Base-by-base conservation (phyloP, 2,113 vertebrate genomes). In the Gorsachius goisagi region DNA sequence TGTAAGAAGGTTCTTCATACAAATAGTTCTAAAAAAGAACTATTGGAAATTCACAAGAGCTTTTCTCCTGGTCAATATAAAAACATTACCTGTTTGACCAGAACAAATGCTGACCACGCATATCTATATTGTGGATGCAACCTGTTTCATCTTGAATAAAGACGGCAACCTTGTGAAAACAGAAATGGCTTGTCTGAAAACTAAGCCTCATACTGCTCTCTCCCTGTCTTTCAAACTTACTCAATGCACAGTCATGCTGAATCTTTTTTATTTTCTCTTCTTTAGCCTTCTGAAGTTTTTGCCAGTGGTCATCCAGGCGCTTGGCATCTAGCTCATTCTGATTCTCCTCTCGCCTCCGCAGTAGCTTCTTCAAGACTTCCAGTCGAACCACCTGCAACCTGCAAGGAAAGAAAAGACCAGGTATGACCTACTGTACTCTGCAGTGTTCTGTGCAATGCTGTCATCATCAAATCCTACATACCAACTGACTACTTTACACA, bases 301-400 rank as follows among this genome's bases (percentile, higher is more conserved):
- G 95, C 97, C 98, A 98, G 9, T 93, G 94, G 23, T 95, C 53
- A 21, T 98, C 96, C 93, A 99, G 95, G 72, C 96, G 96, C 41
- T 94, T 93, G 26, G 50, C 88, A 66, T 97, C 95, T 86, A 97
- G 12, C 53, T 98, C 89, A 14, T 96, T 97, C 93, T 97, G 98
- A 64, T 97, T 97, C 75, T 98, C 84, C 12, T 98, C 97, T 71
- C 96, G 98, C 79, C 97, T 98, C 89, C 2, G 91, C 94, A 99
- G 90, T 58, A 99, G 93, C 53, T 98, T 95, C 91, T 93, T 98
- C 58, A 99, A 97, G 86, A 99, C 94, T 84, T 98, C 96, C 45
- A 99, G 95, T 18, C 97, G 98, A 50, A 97, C 78, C 41, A 98
- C 98, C 96, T 99, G 99, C 87, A 99, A 89, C 94, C 99, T 99